Percentiles rank a stretch among this genome's conserved stretches.
Evolutionary conservation across 2,113 vertebrate genomes (phyloP).

Genomic region (Otolemur garnettii): DNA sequence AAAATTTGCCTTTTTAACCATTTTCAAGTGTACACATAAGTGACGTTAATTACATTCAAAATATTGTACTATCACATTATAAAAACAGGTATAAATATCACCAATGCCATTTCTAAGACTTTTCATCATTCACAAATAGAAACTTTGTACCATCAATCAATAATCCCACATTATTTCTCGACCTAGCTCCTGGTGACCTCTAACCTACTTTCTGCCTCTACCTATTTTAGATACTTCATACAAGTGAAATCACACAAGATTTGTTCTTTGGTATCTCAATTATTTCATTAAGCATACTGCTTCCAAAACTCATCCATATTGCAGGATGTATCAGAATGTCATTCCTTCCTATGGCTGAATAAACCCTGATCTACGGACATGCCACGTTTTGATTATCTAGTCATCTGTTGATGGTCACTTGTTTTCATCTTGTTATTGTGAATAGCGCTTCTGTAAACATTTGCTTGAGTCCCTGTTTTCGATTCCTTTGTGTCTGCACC

Average conservation of each 20-base stretch:
- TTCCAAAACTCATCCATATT: neutral
- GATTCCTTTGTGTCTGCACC: neutral
- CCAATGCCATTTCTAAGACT: neutral
- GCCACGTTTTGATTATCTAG: too few relatives aligned
- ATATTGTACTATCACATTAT: rapidly evolving
- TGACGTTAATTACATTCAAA: neutral
- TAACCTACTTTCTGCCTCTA: neutral
- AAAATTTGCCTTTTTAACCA: neutral
- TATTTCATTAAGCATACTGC: neutral
- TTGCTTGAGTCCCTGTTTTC: neutral
- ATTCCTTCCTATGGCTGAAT: neutral
- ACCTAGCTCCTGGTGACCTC: too few relatives aligned
- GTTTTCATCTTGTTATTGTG: neutral
- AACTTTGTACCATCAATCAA: neutral
- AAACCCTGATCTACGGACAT: neutral
- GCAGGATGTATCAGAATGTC: neutral
- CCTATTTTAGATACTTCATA: neutral
- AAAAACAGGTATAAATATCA: neutral
- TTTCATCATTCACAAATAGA: neutral
- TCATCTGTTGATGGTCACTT: neutral
- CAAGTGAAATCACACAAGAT: neutral
- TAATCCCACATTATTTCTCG: neutral
- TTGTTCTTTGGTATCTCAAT: neutral
- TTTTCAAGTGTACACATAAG: neutral
- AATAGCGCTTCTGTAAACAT: neutral